A percentile compares a stretch with the other conserved stretches of the same genome.
phyloP scores from a whole-genome alignment of 2,113 vertebrate genomes.

The Rattus rattus region DNA sequence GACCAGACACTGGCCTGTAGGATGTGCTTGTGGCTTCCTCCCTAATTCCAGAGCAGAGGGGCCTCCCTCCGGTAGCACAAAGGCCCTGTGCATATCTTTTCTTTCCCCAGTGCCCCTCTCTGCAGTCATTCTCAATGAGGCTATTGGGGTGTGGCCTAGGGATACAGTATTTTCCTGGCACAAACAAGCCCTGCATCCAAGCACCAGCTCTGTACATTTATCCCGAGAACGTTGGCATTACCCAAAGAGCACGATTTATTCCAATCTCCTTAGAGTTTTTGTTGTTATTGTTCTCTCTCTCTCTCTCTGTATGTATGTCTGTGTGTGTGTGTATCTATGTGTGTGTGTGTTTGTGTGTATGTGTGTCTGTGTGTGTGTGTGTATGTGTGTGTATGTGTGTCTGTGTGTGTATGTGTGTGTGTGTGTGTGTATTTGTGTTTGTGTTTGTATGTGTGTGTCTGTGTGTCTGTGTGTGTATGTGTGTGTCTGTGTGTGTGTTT shows the following conservation, averaged over 20 bases:
- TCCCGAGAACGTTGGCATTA: neutral
- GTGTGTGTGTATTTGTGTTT: too few species aligned
- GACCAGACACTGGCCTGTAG: accelerated
- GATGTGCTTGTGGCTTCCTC: neutral
- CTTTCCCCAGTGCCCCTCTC: neutral
- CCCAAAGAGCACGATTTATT: neutral
- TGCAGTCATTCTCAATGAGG: neutral
- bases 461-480: too few species aligned
- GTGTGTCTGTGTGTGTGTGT: too few species aligned
- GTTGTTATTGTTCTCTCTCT: neutral
- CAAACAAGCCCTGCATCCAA: too few species aligned
- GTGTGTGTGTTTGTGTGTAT: too few species aligned
- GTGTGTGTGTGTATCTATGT: too few species aligned
- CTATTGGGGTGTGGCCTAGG: neutral
- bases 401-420: too few species aligned
- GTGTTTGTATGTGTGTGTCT: too few species aligned
- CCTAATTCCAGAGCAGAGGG: neutral
- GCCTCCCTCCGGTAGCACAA: neutral
- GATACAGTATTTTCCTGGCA: neutral
- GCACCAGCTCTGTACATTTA: neutral
- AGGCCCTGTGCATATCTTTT: neutral
- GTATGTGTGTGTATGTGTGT: too few species aligned
- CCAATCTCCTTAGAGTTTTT: neutral
- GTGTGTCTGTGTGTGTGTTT: too few species aligned
- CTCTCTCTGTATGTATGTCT: too few species aligned